Conservation (phyloP, 1,140 invertebrate species). For the Aradophagus sp. region DNA sequence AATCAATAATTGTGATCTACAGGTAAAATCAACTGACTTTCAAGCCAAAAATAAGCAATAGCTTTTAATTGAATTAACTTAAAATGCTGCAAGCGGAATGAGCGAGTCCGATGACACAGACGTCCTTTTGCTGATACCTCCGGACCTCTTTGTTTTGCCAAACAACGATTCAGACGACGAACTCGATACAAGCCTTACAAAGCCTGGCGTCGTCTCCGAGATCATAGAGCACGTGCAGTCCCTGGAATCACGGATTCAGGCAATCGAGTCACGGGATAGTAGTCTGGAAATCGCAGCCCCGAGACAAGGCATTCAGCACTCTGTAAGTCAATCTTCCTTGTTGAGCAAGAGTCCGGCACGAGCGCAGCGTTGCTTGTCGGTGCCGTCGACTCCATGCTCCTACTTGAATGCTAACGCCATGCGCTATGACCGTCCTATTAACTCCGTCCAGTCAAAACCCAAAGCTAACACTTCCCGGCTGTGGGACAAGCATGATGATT, state of each 20-base stretch:
- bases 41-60: no score
- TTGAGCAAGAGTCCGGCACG: no score
- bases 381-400: conserved; percentile 64
- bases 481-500: conserved; percentile 62
- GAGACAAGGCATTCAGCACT: conserved; percentile 56
- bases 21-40: no score
- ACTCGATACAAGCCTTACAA: conserved; percentile 65
- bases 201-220: conserved; percentile 77
- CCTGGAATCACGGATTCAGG: conserved; percentile 76
- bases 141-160: conserved; percentile 80
- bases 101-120: conserved; percentile 90
- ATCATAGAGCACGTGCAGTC: conserved; percentile 78
- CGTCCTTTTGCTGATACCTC: conserved; percentile 84
- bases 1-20: no score
- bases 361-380: conserved; percentile 58
- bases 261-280: conserved; percentile 71
- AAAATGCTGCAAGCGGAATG: conserved; percentile 77
- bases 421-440: conserved; percentile 17
- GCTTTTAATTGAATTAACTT: no score
- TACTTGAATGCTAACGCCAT: conserved; percentile 54
- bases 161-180: conserved; percentile 76
- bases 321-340: conserved; percentile 62
- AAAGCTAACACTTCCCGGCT: conserved; percentile 43
- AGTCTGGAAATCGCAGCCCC: conserved; percentile 60
- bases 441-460: no score